Conservation (phyloP, 2,888 invertebrate genomes). For the Rotaria macrura region DNA sequence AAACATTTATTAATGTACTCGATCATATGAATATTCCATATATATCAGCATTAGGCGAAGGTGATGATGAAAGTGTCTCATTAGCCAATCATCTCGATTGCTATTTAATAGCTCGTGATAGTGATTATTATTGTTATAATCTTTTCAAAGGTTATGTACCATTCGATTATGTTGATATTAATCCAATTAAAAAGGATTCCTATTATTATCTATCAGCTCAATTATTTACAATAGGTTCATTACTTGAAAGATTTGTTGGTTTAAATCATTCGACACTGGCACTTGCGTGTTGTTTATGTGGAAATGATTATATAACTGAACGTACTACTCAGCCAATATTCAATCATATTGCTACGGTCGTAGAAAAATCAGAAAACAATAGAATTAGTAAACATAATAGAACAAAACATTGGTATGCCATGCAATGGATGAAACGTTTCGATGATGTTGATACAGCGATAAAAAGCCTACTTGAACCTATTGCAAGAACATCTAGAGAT, state of each 20-base stretch:
- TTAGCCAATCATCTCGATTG: conserved; percentile 67
- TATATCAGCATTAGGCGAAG: conserved; percentile 56
- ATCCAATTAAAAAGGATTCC: neutral
- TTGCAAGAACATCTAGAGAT: neutral
- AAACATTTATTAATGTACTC: neutral
- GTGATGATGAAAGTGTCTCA: conserved; percentile 74
- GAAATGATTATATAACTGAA: conserved; percentile 33
- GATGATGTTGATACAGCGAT: neutral
- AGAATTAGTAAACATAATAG: neutral
- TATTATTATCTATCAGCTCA: conserved; percentile 1
- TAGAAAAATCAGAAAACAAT: neutral
- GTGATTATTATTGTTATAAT: conserved; percentile 82
- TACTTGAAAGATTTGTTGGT: neutral
- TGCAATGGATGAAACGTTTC: neutral
- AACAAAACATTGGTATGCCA: neutral
- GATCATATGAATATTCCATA: conserved; percentile 14
- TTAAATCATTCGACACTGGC: conserved; percentile 23
- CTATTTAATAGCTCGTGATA: conserved; percentile 80
- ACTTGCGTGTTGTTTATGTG: conserved; percentile 30
- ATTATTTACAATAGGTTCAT: conserved; percentile 25
- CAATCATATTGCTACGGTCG: conserved; percentile 7
- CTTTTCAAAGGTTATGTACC: conserved; percentile 65
- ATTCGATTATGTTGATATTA: conserved; percentile 49
- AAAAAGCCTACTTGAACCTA: neutral
- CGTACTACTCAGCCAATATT: neutral